Percentiles rank a stretch among this genome's conserved stretches.
phyloP scores from a whole-genome alignment of 2,888 invertebrate species.

The Coecobrya sp. region DNA sequence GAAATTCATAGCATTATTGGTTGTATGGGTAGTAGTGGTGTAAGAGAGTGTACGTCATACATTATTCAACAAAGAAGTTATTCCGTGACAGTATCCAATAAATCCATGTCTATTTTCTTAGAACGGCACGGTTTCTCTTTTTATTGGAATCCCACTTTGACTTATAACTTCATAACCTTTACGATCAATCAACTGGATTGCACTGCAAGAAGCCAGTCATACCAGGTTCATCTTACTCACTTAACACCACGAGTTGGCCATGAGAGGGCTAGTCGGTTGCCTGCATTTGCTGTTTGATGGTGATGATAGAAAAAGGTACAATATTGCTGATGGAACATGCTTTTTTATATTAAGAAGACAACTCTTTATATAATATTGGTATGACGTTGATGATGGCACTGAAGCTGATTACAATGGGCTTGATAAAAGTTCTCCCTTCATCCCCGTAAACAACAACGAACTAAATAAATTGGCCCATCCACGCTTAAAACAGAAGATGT shows the following conservation, averaged over 20 bases:
- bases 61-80: slow-evolving; percentile 73
- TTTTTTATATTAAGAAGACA: neutral
- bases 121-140: slow-evolving; percentile 78
- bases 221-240: slow-evolving; percentile 58
- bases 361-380: neutral
- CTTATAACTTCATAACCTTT: slow-evolving; percentile 79
- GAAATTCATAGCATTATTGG: neutral
- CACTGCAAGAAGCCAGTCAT: slow-evolving; percentile 70
- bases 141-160: slow-evolving; percentile 78
- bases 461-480: neutral
- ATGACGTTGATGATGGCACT: neutral
- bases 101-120: slow-evolving; percentile 78
- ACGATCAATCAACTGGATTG: slow-evolving; percentile 80
- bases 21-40: neutral
- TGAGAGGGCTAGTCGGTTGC: slow-evolving; percentile 19
- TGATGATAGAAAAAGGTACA: slow-evolving; percentile 50
- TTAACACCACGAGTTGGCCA: slow-evolving; percentile 54
- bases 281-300: neutral
- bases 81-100: slow-evolving; percentile 80
- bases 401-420: neutral
- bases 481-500: neutral
- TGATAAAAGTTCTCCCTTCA: neutral
- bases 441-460: neutral
- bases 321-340: slow-evolving; percentile 23
- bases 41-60: slow-evolving; percentile 48